Conservation (phyloP, 2,113 vertebrate genomes). For the Ptilonorhynchus violaceus region DNA sequence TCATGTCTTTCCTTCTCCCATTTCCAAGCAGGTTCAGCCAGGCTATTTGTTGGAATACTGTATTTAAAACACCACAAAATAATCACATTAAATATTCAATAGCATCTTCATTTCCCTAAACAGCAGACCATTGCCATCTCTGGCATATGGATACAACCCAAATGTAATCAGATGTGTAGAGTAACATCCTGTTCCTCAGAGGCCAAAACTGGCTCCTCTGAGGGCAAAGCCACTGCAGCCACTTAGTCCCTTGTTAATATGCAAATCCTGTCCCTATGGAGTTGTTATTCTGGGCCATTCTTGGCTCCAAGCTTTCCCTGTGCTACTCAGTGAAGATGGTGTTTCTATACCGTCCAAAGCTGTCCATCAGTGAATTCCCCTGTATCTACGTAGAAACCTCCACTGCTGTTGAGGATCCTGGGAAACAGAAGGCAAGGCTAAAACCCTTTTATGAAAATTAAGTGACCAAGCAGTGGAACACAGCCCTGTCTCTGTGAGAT, state of each 20-base stretch:
- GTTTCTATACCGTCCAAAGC: neutral
- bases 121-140: neutral
- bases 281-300: conserved; percentile 1
- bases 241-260: neutral
- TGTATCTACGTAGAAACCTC: conserved; percentile 10
- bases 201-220: neutral
- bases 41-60: neutral
- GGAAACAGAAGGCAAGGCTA: conserved; percentile 1
- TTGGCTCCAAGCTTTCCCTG: neutral
- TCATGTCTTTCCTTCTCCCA: neutral
- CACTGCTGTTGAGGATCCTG: neutral
- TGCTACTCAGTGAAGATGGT: conserved; percentile 12
- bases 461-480: neutral
- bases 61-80: neutral
- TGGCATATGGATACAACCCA: neutral
- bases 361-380: neutral
- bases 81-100: neutral
- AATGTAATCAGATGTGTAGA: neutral
- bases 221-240: neutral
- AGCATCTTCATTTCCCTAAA: neutral
- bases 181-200: neutral
- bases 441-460: conserved; percentile 19
- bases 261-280: neutral
- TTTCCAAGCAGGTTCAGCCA: neutral
- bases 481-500: neutral